Evolutionary conservation across 1,140 invertebrate species (phyloP), one percentile per base, ranked within the genome.

Genomic region (Cardiocondyla obscurior): DNA sequence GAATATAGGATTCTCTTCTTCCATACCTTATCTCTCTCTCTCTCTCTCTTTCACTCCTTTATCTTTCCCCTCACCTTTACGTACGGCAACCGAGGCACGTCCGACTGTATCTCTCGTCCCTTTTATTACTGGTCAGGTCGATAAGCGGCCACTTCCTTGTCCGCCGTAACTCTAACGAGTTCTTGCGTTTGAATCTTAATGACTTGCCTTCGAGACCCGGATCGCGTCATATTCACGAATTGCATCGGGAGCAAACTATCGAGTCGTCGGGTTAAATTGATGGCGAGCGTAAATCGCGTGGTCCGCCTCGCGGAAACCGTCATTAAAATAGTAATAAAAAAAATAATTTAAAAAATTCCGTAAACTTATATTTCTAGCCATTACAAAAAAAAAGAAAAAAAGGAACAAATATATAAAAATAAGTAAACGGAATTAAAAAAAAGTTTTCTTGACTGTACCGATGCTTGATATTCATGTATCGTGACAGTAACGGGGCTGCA

Each of bases 161-260:
- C 22, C 36, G 3, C 62, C 55, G 69, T 79, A 79, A 77, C 46
- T 77, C 62, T 67, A 67, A 79, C 74, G 74, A 79, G 74, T 79
- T 33, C 33, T 79, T 69, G 74, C 62, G 62, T 79, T 79, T 79
- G 74, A 79, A 79, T 79, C 74, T 79, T 79, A 79, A 79, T 79
- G 74, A 79, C 22, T 25, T 36, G 62, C 46, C 62, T 77, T 79
- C 62, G 46, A n/a, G 67, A 28, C 33, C 3, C 16, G 25, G 33
- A 67, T 79, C 44, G 46, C 74, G 46, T 36, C 33, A 67, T 79
- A 69, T 42, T 69, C 30, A 62, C 74, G 74, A 79, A 79, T 79
- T 79, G 69, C 62, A n/a, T 53, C 49, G 62, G 42, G 39, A 46
- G 22, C 16, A 53, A 22, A 79, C 33, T 64, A 64, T 76, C 69